phyloP scores from a whole-genome alignment of 2,797 vertebrate species.

The Gymnopithys bicolor region DNA sequence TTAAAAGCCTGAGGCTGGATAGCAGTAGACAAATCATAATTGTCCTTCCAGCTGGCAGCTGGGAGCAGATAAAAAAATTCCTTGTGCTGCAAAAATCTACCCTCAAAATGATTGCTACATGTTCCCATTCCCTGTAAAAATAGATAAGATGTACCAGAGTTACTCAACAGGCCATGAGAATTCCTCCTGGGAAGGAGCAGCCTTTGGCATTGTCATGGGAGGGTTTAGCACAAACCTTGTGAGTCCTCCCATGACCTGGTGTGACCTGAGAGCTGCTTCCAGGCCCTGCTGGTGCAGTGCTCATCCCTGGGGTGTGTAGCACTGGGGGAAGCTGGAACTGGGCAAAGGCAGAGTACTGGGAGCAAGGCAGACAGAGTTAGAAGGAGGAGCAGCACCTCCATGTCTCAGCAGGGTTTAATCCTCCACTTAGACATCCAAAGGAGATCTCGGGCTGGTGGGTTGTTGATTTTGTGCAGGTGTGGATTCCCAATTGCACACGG shows the following conservation, averaged over 20 bases:
- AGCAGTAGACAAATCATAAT: not conserved
- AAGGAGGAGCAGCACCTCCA: not conserved
- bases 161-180: not conserved
- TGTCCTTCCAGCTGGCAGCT: not conserved
- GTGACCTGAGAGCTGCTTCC: not conserved
- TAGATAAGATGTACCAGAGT: not conserved
- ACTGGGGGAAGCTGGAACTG: not conserved
- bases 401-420: not conserved
- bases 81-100: not conserved
- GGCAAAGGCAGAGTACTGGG: not conserved
- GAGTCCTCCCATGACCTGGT: not conserved
- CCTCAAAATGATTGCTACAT: not conserved
- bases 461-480: not conserved
- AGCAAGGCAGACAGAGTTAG: not conserved
- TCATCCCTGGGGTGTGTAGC: not conserved
- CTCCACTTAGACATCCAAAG: not conserved
- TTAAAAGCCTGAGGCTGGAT: not conserved
- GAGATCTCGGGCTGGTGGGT: not conserved
- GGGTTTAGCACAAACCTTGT: not conserved
- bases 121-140: not conserved
- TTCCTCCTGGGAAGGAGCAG: not conserved
- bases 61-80: not conserved
- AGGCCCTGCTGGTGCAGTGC: accelerated
- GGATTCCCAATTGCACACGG: not conserved
- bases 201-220: not conserved